Base-by-base conservation (phyloP, 2,797 vertebrate species). In the Hydrocynus forskahlii region DNA sequence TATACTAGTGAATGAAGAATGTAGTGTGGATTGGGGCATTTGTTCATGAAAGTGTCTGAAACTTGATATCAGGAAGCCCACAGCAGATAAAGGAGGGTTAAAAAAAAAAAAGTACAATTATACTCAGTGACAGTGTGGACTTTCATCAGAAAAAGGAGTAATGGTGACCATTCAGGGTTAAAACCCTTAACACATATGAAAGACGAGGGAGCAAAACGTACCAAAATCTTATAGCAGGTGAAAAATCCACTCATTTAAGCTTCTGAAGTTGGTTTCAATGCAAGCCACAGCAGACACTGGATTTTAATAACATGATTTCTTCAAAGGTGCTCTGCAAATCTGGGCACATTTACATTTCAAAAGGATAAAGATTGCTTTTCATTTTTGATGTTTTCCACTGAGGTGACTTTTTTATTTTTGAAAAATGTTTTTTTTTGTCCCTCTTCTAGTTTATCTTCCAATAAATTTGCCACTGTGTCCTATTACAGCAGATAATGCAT, bases 231-330 rank as follows among this genome's bases (percentile, higher is more conserved):
- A 48, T 43, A 73, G 52, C 9, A 89, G 92, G 91, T 91, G 89
- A 85, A 95, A 93, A 92, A 88, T 89, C 91, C 86, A 91, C 87
- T 63, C 68, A 87, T 94, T 94, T 95, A 94, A 95, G 94, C 95
- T 89, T 85, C 91, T 90, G 90, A 94, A 93, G 85, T 91, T 89
- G 79, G 76, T 91, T 92, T 92, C 92, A 95, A 94, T 89, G 35
- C 89, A 87, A 88, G 88, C 78, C 84, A 92, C 89, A 90, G 89
- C 92, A 93, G 88, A 93, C 89, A 93, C 88, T 95, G 90, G 89
- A 92, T 95, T 95, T 94, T 96, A 97, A 96, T 96, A 94, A 95
- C 94, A 93, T 92, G 94, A 94, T 94, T 93, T 93, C 93, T 96
- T 97, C 93, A 96, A 96, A 96, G 95, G 90, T 92, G 92, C 94